phyloP scores from a whole-genome alignment of 1,140 invertebrate genomes.

The Hylaeus anthracinus region DNA sequence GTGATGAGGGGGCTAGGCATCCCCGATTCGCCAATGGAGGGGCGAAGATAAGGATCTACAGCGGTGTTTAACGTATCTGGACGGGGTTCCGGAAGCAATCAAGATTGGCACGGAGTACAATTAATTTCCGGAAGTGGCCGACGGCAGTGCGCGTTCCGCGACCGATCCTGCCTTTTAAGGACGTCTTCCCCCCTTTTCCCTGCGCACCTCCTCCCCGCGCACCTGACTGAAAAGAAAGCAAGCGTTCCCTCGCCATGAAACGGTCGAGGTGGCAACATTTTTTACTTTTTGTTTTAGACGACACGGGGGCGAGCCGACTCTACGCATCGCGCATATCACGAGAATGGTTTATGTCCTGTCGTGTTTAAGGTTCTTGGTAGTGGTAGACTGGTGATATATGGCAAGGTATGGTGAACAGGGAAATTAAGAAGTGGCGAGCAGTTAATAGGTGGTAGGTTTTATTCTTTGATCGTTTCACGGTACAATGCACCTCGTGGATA shows the following conservation, averaged over 20 bases:
- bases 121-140: conserved; percentile 37
- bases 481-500: too few relatives aligned
- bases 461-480: too few relatives aligned
- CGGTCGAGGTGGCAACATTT: not conserved
- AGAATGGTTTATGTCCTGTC: not conserved
- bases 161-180: conserved; percentile 39
- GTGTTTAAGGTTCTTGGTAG: not conserved
- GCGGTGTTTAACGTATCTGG: not conserved
- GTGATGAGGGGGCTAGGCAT: not conserved
- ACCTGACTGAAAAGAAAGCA: conserved; percentile 39
- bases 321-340: too few relatives aligned
- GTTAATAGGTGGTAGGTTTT: not conserved
- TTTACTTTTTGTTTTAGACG: not conserved
- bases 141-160: not conserved
- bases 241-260: not conserved
- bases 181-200: not conserved
- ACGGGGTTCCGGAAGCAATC: conserved; percentile 20
- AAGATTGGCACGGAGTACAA: conserved; percentile 11
- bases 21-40: not conserved
- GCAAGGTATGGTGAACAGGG: not conserved
- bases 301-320: not conserved
- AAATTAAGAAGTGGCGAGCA: not conserved
- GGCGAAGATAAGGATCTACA: conserved; percentile 10
- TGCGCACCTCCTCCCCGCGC: not conserved
- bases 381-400: not conserved